These are phyloP conservation scores for Helicoverpa zea DNA, from an alignment of 1,140 invertebrate species.

Conservation along the genomic window DNA sequence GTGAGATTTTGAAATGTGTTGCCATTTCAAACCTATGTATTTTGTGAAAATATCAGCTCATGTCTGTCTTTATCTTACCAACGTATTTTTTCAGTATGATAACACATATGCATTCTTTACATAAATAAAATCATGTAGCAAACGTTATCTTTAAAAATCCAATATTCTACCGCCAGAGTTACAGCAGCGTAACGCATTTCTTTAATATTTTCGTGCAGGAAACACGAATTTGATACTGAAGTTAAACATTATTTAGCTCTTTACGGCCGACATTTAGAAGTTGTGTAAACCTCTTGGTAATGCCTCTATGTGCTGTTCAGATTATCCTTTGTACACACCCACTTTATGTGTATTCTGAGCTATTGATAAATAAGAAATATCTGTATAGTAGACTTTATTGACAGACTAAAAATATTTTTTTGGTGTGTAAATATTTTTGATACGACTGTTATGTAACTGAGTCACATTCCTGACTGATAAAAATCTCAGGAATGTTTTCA, in stretches of 20 bases:
- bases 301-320: neutral
- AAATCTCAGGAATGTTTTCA: too few relatives aligned
- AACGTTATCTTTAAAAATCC: neutral
- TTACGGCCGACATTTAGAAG: conserved; percentile 27
- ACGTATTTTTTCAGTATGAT: neutral
- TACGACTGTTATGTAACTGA: too few relatives aligned
- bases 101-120: neutral
- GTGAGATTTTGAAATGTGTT: too few relatives aligned
- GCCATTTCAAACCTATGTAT: too few relatives aligned
- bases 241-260: conserved; percentile 32
- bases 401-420: neutral
- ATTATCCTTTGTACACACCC: conserved; percentile 21
- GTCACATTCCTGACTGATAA: too few relatives aligned
- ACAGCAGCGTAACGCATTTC: neutral
- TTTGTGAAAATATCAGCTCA: too few relatives aligned
- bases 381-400: neutral
- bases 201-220: conserved; percentile 10
- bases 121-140: neutral
- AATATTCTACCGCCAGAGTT: neutral
- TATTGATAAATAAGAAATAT: conserved; percentile 1
- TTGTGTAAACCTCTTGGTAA: conserved; percentile 9
- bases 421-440: too few relatives aligned
- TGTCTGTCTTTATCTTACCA: too few relatives aligned
- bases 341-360: neutral
- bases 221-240: conserved; percentile 27